Percentiles rank a stretch among this genome's conserved stretches.
Conservation (phyloP, 1,140 invertebrate species). For the Lasaia peninsularis region DNA sequence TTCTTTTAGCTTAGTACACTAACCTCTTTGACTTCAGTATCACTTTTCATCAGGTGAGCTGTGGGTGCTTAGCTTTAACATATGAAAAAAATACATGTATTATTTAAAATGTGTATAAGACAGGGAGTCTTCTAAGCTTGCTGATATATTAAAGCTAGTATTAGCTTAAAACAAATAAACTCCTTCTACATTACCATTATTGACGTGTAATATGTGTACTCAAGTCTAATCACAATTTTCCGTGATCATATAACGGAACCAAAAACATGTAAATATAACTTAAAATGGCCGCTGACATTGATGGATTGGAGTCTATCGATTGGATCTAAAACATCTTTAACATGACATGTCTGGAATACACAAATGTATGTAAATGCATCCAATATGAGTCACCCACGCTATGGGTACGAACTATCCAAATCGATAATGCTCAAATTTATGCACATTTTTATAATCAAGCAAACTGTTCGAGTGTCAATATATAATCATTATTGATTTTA, state of each 20-base stretch:
- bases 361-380: conserved; percentile 3
- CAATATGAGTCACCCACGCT: not conserved
- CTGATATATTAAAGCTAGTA: no score
- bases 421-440: conserved; percentile 2
- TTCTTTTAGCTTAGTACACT: no score
- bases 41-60: no score
- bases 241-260: not conserved
- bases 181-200: not conserved
- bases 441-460: conserved; percentile 4
- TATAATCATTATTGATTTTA: not conserved
- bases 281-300: not conserved
- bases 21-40: no score
- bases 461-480: not conserved
- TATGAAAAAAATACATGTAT: no score
- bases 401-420: not conserved
- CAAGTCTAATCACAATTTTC: not conserved
- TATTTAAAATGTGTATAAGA: no score
- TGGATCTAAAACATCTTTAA: not conserved
- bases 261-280: conserved; percentile 3
- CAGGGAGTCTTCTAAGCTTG: no score
- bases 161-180: not conserved
- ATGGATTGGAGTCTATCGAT: conserved; percentile 3
- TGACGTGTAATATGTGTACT: not conserved
- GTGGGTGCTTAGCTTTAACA: no score
- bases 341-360: not conserved